Evolutionary conservation across 2,797 vertebrate genomes (phyloP).

Genomic region (Pangasius krempfi): DNA sequence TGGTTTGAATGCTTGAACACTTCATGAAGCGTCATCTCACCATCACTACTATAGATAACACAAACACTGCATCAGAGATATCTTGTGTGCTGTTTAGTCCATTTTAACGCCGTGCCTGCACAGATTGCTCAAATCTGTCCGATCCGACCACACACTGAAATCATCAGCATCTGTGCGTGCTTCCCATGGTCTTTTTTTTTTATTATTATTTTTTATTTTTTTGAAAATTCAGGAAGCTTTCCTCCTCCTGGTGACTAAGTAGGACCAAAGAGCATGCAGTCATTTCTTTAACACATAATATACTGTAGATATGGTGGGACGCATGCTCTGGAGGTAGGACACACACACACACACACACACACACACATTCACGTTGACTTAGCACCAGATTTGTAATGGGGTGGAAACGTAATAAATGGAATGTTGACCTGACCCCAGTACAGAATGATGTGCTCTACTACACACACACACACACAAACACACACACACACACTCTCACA

Average conservation of each 20-base stretch:
- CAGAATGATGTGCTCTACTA: background rate
- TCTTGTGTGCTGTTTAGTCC: background rate
- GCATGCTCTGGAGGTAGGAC: background rate
- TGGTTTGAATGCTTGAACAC: background rate
- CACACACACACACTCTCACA: slow-evolving; percentile 1
- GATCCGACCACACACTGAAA: background rate
- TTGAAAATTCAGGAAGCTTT: background rate
- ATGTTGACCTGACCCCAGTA: slow-evolving; percentile 23
- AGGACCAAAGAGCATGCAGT: background rate
- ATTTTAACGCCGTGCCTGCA: background rate
- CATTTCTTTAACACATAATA: background rate
- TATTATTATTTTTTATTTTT: background rate
- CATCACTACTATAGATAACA: background rate
- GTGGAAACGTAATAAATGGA: slow-evolving; percentile 3
- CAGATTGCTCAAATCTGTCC: background rate
- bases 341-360: background rate
- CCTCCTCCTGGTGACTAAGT: background rate
- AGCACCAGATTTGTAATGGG: background rate
- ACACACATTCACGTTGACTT: background rate
- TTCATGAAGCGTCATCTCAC: background rate
- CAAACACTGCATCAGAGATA: background rate
- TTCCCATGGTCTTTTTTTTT: background rate
- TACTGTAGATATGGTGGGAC: background rate
- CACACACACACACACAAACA: background rate
- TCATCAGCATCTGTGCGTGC: background rate